A percentile compares a stretch with the other conserved stretches of the same genome.
Evolutionary conservation across 2,888 invertebrate species (phyloP).

Genomic region (Cerceris ruficornis): DNA sequence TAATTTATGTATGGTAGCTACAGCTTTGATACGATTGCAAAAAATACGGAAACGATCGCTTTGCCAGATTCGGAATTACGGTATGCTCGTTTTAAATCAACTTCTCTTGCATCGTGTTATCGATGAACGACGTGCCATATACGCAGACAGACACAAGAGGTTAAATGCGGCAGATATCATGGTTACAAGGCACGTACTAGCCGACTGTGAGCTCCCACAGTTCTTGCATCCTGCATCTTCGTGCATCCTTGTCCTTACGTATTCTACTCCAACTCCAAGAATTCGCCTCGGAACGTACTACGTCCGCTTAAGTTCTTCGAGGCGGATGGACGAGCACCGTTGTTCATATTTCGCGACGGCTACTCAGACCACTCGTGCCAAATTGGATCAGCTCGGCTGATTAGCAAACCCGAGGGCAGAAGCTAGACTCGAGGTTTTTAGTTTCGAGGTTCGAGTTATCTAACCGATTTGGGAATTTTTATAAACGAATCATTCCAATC

Average conservation of each 20-base stretch:
- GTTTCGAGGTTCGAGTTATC: not conserved
- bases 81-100: slow-evolving; percentile 14
- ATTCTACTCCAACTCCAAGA: slow-evolving; percentile 49
- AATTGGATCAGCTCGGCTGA: slow-evolving; percentile 64
- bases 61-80: no score
- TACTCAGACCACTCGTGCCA: slow-evolving; percentile 57
- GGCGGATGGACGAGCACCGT: slow-evolving; percentile 37
- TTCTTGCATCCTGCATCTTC: slow-evolving; percentile 63
- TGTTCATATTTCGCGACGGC: slow-evolving; percentile 29
- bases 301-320: slow-evolving; percentile 45
- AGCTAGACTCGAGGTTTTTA: slow-evolving; percentile 44
- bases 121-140: slow-evolving; percentile 52
- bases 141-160: slow-evolving; percentile 43
- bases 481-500: not conserved
- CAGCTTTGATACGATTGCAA: no score
- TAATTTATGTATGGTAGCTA: no score
- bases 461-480: not conserved
- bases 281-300: slow-evolving; percentile 51
- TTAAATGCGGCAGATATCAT: slow-evolving; percentile 62
- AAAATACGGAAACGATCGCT: no score
- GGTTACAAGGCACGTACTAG: slow-evolving; percentile 76
- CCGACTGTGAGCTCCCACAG: slow-evolving; percentile 66
- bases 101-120: slow-evolving; percentile 34
- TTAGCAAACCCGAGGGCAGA: slow-evolving; percentile 57
- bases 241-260: slow-evolving; percentile 44